Conservation (phyloP, 2,797 vertebrate species). For the Anas georgica region DNA sequence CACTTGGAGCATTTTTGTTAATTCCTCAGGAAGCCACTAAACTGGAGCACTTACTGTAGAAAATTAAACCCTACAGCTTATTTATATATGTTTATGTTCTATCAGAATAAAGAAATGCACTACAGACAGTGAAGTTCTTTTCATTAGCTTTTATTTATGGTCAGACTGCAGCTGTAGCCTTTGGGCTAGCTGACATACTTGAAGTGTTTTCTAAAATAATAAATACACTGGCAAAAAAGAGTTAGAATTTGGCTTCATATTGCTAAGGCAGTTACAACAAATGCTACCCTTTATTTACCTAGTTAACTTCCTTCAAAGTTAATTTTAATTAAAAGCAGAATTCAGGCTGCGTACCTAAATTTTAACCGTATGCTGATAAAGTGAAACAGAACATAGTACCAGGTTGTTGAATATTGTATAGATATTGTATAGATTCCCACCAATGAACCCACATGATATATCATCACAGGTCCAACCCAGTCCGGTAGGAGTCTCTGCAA, state of each 20-base stretch:
- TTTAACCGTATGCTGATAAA: not conserved
- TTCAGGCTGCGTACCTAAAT: not conserved
- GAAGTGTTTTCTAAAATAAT: slow-evolving; percentile 43
- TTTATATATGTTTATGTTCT: slow-evolving; percentile 24
- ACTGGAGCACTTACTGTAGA: not conserved
- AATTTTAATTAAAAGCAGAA: slow-evolving; percentile 33
- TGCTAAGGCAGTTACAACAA: not conserved
- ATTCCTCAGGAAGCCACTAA: slow-evolving; percentile 12
- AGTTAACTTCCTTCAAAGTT: slow-evolving; percentile 6
- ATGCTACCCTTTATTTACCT: slow-evolving; percentile 3
- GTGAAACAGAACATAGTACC: not conserved
- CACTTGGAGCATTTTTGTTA: not conserved
- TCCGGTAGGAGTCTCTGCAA: not conserved
- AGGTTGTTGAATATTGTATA: not conserved
- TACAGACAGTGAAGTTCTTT: slow-evolving; percentile 15
- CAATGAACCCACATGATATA: not conserved
- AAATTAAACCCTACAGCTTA: slow-evolving; percentile 30
- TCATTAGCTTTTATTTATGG: slow-evolving; percentile 46
- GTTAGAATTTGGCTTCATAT: not conserved
- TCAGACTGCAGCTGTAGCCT: slow-evolving; percentile 36
- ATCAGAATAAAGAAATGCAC: not conserved
- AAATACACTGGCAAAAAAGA: slow-evolving; percentile 33
- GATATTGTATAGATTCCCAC: not conserved
- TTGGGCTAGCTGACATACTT: slow-evolving; percentile 41
- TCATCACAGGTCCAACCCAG: not conserved